Evolutionary conservation across 2,113 vertebrate genomes (phyloP).

Genomic region (Argyrosomus japonicus): DNA sequence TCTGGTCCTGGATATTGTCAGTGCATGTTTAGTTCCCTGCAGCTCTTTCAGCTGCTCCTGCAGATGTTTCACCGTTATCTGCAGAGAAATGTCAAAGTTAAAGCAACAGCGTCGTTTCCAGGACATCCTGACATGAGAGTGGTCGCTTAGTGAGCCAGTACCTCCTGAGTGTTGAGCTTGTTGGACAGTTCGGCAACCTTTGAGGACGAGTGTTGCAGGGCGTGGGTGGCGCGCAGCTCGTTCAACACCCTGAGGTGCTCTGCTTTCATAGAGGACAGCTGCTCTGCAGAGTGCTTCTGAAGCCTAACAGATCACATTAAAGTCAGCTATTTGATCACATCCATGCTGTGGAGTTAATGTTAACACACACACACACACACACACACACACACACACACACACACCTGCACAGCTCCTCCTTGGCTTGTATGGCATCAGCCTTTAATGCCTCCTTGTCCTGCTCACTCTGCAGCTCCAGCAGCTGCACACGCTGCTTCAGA

Average conservation of each 20-base stretch:
- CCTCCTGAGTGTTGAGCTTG: constrained; percentile 89
- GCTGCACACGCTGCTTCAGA: constrained; percentile 84
- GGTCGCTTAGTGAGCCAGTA: constrained; percentile 55
- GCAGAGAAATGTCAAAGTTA: not conserved
- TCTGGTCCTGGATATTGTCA: constrained; percentile 85
- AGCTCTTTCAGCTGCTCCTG: constrained; percentile 88
- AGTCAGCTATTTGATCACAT: not conserved
- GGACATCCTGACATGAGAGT: not conserved
- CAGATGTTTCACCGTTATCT: constrained; percentile 90
- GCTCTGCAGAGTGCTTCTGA: constrained; percentile 81
- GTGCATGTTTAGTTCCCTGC: constrained; percentile 85
- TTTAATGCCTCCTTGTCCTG: constrained; percentile 83
- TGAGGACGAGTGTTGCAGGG: constrained; percentile 90
- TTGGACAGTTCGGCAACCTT: constrained; percentile 89
- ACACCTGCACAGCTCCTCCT: constrained; percentile 82
- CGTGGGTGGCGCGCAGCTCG: constrained; percentile 85
- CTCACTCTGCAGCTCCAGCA: constrained; percentile 81
- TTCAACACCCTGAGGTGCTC: constrained; percentile 88
- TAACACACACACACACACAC: constrained; percentile 65
- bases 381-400: constrained; percentile 46
- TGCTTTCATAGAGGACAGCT: constrained; percentile 83
- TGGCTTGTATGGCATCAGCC: constrained; percentile 68
- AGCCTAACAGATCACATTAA: constrained; percentile 74
- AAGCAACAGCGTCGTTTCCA: not conserved
- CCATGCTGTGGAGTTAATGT: not conserved